Evolutionary conservation across 2,797 vertebrate species (phyloP).

Genomic region (Catharus ustulatus): DNA sequence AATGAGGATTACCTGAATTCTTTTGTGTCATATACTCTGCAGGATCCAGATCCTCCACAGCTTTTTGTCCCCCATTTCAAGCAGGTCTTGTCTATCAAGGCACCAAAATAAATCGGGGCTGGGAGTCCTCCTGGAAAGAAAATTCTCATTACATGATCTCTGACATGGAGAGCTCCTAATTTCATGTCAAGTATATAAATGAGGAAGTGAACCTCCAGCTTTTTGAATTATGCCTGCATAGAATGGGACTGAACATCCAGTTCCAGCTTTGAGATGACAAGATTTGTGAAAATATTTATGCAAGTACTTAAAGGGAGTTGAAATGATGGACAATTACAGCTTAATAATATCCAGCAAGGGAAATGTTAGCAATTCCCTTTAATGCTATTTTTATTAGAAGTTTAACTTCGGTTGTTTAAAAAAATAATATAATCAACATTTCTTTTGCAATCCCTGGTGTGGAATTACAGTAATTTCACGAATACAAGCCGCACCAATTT

Average conservation of each 20-base stretch:
- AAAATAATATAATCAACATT: background rate
- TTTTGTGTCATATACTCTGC: slow-evolving; percentile 85
- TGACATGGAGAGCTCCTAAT: background rate
- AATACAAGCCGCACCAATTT: no score
- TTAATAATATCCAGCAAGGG: background rate
- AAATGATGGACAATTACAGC: background rate
- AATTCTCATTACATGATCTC: background rate
- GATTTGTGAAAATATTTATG: background rate
- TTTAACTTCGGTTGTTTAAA: background rate
- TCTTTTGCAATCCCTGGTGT: background rate
- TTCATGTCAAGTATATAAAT: background rate
- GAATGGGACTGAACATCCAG: background rate
- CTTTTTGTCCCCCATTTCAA: slow-evolving; percentile 88
- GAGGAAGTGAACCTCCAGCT: background rate
- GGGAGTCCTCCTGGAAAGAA: slow-evolving; percentile 87
- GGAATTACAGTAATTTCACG: no score
- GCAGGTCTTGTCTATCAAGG: slow-evolving; percentile 88
- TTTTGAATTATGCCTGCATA: background rate
- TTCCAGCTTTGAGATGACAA: background rate
- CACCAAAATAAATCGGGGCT: slow-evolving; percentile 92
- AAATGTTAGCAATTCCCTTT: background rate
- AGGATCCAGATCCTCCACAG: slow-evolving; percentile 87
- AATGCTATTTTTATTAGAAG: background rate
- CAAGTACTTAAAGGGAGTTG: background rate
- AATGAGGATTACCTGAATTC: slow-evolving; percentile 82